Evolutionary conservation across 2,113 vertebrate species (phyloP).

Genomic region (Sinosuthora webbiana): DNA sequence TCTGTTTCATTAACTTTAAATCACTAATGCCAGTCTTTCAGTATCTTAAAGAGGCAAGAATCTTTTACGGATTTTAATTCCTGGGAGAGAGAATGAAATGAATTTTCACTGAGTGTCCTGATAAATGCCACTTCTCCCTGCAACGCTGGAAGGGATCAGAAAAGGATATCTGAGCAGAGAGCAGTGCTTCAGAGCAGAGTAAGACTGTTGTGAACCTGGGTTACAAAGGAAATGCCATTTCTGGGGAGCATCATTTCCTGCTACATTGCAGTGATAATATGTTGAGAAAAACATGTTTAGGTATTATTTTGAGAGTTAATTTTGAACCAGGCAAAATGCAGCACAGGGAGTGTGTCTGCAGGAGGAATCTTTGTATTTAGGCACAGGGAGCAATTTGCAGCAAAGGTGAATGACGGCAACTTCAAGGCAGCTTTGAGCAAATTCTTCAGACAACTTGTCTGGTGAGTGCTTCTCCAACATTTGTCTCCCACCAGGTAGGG

Average conservation of each 20-base stretch:
- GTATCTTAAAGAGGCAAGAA: background rate
- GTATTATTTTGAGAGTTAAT: background rate
- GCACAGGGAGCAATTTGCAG: background rate
- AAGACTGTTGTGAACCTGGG: background rate
- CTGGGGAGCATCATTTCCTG: background rate
- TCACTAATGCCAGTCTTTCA: background rate
- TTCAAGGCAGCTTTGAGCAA: background rate
- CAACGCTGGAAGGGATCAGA: background rate
- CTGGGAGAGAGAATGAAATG: background rate
- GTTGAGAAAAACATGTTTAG: background rate
- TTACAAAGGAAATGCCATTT: background rate
- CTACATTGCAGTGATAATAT: no score
- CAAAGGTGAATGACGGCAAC: background rate
- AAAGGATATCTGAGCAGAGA: background rate
- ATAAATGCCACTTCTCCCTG: background rate
- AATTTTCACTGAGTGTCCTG: background rate
- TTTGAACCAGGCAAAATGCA: background rate
- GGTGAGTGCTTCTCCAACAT: background rate
- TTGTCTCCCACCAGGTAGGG: slow-evolving; percentile 4
- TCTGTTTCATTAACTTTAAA: background rate
- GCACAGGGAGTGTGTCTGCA: background rate
- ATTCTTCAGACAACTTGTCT: background rate
- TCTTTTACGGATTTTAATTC: background rate
- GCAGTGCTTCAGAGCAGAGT: background rate
- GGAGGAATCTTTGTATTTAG: background rate